These are phyloP conservation scores for Lichenostomus cassidix DNA, from an alignment of 2,113 vertebrate species.

Conservation along the genomic window DNA sequence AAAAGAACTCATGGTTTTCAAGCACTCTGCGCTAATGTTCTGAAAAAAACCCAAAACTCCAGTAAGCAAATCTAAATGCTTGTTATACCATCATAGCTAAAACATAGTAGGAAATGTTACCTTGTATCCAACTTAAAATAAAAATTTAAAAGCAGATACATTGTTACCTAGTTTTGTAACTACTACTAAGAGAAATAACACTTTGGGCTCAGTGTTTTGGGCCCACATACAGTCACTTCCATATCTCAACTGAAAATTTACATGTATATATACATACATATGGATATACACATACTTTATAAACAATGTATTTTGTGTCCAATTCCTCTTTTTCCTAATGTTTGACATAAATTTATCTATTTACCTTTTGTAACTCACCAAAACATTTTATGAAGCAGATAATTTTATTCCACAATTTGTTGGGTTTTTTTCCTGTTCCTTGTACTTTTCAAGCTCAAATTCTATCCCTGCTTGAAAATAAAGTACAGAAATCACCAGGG, in stretches of 20 bases:
- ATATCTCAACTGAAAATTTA: not conserved
- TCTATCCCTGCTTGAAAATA: not conserved
- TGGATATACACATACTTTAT: accelerated
- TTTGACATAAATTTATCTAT: not conserved
- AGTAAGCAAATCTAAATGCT: not conserved
- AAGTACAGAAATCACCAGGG: not conserved
- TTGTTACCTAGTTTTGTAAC: not conserved
- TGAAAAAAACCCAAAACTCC: not conserved
- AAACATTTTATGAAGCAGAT: not conserved
- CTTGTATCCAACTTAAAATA: not conserved
- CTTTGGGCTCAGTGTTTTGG: not conserved
- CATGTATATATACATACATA: not conserved
- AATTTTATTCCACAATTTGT: not conserved
- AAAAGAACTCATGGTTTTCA: not conserved
- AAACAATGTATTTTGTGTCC: not conserved
- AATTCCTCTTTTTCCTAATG: not conserved
- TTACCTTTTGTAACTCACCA: not conserved
- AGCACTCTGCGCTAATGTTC: not conserved
- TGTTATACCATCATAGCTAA: not conserved
- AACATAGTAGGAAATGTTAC: not conserved
- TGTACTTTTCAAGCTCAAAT: not conserved
- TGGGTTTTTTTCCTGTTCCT: not conserved
- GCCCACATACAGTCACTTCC: not conserved
- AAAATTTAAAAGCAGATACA: not conserved
- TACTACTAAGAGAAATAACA: not conserved